Conservation (phyloP, 2,113 vertebrate species). For the Hyperopisus bebe region DNA sequence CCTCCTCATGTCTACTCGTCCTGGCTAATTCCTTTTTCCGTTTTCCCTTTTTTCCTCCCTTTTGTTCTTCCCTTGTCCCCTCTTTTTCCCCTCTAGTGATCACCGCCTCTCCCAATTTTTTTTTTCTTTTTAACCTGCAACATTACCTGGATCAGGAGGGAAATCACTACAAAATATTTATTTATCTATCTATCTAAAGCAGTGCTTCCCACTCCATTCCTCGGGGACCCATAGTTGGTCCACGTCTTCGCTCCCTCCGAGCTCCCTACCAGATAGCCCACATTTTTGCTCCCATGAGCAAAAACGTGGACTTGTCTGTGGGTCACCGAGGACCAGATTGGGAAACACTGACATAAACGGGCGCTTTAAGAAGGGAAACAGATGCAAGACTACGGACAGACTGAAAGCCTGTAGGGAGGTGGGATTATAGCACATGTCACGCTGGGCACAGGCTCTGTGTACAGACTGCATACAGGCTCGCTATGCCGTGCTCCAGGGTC, state of each 20-base stretch:
- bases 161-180: background rate
- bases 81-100: background rate
- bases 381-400: background rate
- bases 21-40: slow-evolving; percentile 9
- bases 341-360: background rate
- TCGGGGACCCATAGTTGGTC: background rate
- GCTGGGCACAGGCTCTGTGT: background rate
- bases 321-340: background rate
- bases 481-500: background rate
- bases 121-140: background rate
- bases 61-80: background rate
- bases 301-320: background rate
- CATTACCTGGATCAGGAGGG: background rate
- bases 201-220: background rate
- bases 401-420: background rate
- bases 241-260: background rate
- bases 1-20: slow-evolving; percentile 5
- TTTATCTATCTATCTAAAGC: background rate
- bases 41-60: background rate
- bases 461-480: background rate
- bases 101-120: background rate
- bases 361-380: background rate
- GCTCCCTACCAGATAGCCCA: background rate
- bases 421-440: background rate
- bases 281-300: background rate